Base-by-base conservation (phyloP, 1,140 invertebrate genomes). In the Drosophila busckii region DNA sequence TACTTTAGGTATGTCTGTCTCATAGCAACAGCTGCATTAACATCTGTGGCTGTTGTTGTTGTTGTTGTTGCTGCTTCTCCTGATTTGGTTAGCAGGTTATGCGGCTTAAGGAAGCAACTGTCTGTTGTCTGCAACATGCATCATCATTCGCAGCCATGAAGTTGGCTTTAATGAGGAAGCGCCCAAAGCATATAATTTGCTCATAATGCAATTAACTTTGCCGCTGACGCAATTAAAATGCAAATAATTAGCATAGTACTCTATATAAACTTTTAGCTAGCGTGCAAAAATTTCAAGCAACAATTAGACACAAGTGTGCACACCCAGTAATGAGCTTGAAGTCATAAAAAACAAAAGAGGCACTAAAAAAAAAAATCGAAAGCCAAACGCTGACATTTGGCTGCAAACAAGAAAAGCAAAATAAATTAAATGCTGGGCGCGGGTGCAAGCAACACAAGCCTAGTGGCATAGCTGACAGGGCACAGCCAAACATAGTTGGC, bases 41-140 rank as follows among this genome's bases (percentile, higher is more conserved):
- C 49, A 60, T 60, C 34, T 60, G 56, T 23, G 34, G 13, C 16
- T 45, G 31, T 6, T 16, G 32, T 34, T 12, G 13, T 35, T 35
- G 13, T 38, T 23, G 12, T 22, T 22, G 16, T 23, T 53, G n/a
- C 32, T 26, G 13, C 12, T 34, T 42, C 25, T 6, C 19, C 23
- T 35, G 19, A 25, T 41, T 66, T 34, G 67, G 45, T 46, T 71
- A 37, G 37, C 68, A 50, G 58, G 41, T 45, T 44, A 61, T 32
- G 28, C 50, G 55, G 53, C 54, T 78, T 80, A 73, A 78, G 71
- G 71, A 78, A 78, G 75, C 71, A 44, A 80, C 63, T 62, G 49
- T 50, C 28, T 29, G 4, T 16, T 22, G 25, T 23, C 12, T 15
- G 8, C 3, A 13, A 25, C 9, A 44, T 44, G 26, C 28, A 19